Evolutionary conservation across 2,888 invertebrate genomes (phyloP).

Genomic region (Corbicula japonica): DNA sequence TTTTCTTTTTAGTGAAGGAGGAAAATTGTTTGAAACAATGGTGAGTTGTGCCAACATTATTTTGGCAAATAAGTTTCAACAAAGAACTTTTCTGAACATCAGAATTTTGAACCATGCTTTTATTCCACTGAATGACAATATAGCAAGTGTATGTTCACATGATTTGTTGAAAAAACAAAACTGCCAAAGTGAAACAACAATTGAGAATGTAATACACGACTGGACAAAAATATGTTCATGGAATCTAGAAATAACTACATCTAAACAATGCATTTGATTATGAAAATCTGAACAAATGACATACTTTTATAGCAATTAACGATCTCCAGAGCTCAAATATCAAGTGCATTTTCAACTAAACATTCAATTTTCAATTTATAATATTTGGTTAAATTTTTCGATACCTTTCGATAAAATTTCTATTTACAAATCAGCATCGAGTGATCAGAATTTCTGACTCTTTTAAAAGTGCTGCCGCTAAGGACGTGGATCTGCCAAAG

Average conservation of each 20-base stretch:
- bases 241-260: conserved; percentile 24
- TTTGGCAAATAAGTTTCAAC: too few species aligned
- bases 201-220: conserved; percentile 30
- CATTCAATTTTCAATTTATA: conserved; percentile 23
- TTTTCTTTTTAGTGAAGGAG: too few species aligned
- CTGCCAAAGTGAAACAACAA: conserved; percentile 41
- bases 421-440: conserved; percentile 68
- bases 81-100: too few species aligned
- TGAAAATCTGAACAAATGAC: conserved; percentile 35
- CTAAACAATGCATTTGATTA: conserved; percentile 44
- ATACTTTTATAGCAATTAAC: conserved; percentile 49
- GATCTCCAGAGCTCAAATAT: conserved; percentile 53
- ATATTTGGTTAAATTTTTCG: conserved; percentile 51
- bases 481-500: conserved; percentile 64
- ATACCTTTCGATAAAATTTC: conserved; percentile 68
- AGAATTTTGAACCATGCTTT: conserved; percentile 35
- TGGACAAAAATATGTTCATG: conserved; percentile 2
- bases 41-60: too few species aligned
- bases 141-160: conserved; percentile 14
- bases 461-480: conserved; percentile 61
- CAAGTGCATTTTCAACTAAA: conserved; percentile 57
- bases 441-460: conserved; percentile 44
- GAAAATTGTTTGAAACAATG: too few species aligned
- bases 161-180: conserved; percentile 42
- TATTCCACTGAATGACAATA: conserved; percentile 50